Conservation (phyloP, 2,797 vertebrate species). For the Prunella strophiata region DNA sequence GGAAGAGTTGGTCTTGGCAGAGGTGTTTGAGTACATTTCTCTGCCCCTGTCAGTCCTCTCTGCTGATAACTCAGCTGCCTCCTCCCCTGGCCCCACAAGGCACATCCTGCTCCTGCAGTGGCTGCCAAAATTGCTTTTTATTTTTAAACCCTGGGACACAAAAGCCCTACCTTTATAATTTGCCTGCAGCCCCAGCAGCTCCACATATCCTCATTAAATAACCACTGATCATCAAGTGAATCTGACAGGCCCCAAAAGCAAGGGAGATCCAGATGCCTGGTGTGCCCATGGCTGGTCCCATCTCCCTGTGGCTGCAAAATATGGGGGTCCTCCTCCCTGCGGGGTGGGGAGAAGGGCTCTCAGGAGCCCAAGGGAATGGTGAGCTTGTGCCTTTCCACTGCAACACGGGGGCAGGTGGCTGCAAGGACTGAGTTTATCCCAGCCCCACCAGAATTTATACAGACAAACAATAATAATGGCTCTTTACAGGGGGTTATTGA, state of each 20-base stretch:
- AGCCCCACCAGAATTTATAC: not conserved
- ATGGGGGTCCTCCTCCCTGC: not conserved
- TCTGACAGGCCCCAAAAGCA: not conserved
- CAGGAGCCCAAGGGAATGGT: not conserved
- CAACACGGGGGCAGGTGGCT: not conserved
- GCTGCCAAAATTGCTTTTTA: slow-evolving; percentile 10
- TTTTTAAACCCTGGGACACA: slow-evolving; percentile 26
- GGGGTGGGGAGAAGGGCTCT: not conserved
- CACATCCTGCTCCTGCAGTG: not conserved
- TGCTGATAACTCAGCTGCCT: not conserved
- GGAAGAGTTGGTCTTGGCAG: not conserved
- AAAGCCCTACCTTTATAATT: slow-evolving; percentile 38
- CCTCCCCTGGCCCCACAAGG: not conserved
- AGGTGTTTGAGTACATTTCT: not conserved
- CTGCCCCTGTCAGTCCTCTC: not conserved
- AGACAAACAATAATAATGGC: not conserved
- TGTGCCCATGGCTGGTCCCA: not conserved
- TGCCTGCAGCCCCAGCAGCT: not conserved
- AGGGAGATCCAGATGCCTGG: accelerated
- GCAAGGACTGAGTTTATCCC: not conserved
- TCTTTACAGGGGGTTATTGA: not conserved
- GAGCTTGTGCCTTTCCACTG: not conserved
- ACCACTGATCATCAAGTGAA: not conserved
- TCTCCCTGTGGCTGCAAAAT: not conserved
- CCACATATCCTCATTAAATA: not conserved